Percentiles rank a stretch among this genome's conserved stretches.
Conservation (phyloP, 2,113 vertebrate genomes). For the Phalacrocorax brasilianus region DNA sequence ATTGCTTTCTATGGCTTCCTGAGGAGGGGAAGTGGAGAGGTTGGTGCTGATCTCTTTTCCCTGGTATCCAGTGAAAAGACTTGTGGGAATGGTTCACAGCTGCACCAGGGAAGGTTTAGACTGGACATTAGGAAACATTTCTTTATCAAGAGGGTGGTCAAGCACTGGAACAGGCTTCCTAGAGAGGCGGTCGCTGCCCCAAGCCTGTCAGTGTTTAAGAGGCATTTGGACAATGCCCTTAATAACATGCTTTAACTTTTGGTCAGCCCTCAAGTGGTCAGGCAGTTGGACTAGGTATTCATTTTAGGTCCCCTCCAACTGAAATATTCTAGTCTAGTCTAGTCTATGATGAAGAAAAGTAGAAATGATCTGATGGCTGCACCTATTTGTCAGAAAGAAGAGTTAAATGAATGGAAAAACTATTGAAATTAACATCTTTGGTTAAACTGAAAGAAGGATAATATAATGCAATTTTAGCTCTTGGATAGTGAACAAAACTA, state of each 20-base stretch:
- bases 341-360: background rate
- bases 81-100: background rate
- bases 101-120: background rate
- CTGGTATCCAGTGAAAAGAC: background rate
- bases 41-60: background rate
- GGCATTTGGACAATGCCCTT: background rate
- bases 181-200: background rate
- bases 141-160: background rate
- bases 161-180: no score
- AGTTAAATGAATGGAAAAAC: background rate
- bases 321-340: background rate
- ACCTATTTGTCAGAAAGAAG: background rate
- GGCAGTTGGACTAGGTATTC: background rate
- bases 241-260: background rate
- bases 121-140: background rate
- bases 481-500: background rate
- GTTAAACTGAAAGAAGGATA: background rate
- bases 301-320: background rate
- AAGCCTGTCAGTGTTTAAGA: background rate
- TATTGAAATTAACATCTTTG: background rate
- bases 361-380: background rate
- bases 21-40: no score
- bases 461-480: background rate
- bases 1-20: background rate
- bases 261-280: background rate